Evolutionary conservation across 2,113 vertebrate genomes (phyloP).

Genomic region (Aegotheles bennettii): DNA sequence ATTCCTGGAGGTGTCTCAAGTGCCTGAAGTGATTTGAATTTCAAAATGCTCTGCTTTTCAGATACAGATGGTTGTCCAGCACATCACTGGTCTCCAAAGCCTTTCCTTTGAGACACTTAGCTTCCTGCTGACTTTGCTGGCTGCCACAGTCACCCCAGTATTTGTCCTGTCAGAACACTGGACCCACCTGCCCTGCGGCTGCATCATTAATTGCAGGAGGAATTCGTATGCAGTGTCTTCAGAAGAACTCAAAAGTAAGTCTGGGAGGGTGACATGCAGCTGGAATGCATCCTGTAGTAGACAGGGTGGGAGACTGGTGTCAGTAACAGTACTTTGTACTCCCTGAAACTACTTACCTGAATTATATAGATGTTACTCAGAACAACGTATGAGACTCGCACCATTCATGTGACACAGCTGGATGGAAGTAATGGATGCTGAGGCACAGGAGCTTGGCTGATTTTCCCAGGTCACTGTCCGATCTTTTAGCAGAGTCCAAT

Average conservation of each 20-base stretch:
- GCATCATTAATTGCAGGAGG: slow-evolving; percentile 90
- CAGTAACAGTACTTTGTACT: not conserved
- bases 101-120: slow-evolving; percentile 82
- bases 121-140: slow-evolving; percentile 89
- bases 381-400: not conserved
- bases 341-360: not conserved
- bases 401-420: not conserved
- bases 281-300: not conserved
- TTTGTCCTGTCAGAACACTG: slow-evolving; percentile 92
- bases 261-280: not conserved
- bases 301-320: not conserved
- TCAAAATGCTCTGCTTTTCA: slow-evolving; percentile 67
- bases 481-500: not conserved
- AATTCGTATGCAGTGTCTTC: slow-evolving; percentile 35
- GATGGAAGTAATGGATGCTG: not conserved
- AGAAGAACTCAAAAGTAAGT: slow-evolving; percentile 71
- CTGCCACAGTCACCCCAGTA: slow-evolving; percentile 83
- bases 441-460: not conserved
- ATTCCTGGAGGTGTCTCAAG: not conserved
- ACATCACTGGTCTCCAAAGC: slow-evolving; percentile 77
- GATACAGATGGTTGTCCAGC: slow-evolving; percentile 84
- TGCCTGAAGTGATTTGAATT: not conserved
- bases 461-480: not conserved
- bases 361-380: not conserved
- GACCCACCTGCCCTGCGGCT: slow-evolving; percentile 94